Conservation (phyloP, 2,113 vertebrate genomes). For the Silurus glanis region DNA sequence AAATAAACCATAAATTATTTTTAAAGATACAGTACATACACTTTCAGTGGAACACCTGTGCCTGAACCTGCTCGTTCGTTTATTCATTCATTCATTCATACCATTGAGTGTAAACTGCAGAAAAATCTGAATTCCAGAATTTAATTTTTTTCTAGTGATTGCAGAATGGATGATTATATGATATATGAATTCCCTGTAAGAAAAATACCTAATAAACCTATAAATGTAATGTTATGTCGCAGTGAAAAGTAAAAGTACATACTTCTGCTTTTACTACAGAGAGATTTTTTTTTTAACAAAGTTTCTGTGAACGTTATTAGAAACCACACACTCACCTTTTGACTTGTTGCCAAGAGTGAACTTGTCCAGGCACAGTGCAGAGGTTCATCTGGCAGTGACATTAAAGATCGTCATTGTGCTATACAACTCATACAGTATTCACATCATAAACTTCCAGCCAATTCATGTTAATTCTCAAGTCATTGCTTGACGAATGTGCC, state of each 20-base stretch:
- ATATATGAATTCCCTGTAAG: too few species aligned
- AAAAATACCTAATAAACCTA: not conserved
- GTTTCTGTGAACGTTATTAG: not conserved
- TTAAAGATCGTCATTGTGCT: not conserved
- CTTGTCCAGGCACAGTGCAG: conserved; percentile 1
- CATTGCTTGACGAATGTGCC: not conserved
- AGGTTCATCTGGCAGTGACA: not conserved
- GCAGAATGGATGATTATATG: not conserved
- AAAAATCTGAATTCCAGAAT: not conserved
- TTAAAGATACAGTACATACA: not conserved
- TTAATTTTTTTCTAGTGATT: not conserved
- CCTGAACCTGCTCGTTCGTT: not conserved
- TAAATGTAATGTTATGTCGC: not conserved
- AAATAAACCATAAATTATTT: not conserved
- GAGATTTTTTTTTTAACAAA: not conserved
- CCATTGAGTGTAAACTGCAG: not conserved
- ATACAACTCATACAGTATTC: not conserved
- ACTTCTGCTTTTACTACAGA: not conserved
- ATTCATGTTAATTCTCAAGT: conserved; percentile 1
- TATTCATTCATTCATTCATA: not conserved
- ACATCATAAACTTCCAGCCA: not conserved
- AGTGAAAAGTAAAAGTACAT: not conserved
- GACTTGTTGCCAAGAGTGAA: not conserved
- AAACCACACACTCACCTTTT: conserved; percentile 8
- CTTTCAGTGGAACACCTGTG: not conserved